These are phyloP conservation scores for Lithophane semibrunnea DNA, from an alignment of 2,888 invertebrate species.

Conservation along the genomic window DNA sequence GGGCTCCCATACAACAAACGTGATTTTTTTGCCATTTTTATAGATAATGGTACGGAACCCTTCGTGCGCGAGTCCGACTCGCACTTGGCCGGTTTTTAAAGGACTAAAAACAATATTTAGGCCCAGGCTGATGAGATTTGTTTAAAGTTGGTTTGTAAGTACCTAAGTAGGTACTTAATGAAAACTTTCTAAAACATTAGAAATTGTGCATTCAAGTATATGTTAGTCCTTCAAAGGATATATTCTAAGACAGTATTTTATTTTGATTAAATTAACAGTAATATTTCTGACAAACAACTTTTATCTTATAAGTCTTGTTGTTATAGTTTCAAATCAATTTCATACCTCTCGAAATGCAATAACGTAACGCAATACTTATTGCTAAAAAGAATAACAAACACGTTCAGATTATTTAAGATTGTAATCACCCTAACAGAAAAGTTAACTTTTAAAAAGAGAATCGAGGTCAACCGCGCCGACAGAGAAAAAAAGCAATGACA, in stretches of 20 bases:
- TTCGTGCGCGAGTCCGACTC: too few relatives aligned
- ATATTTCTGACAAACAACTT: neutral
- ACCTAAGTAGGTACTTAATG: neutral
- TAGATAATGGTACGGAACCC: too few relatives aligned
- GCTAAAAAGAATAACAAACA: conserved; percentile 29
- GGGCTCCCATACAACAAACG: too few relatives aligned
- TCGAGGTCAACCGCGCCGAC: conserved; percentile 75
- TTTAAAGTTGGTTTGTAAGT: neutral
- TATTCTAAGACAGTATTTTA: neutral
- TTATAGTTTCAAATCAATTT: conserved; percentile 8
- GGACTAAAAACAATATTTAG: neutral
- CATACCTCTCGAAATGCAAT: neutral
- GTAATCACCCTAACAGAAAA: conserved; percentile 61
- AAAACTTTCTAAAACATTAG: neutral
- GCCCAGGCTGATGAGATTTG: neutral
- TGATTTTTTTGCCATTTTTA: too few relatives aligned
- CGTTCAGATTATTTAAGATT: conserved; percentile 47
- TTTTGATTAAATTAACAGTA: neutral
- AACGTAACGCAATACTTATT: neutral
- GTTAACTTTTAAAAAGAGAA: conserved; percentile 64
- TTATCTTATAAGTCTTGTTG: neutral
- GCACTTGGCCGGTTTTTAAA: too few relatives aligned
- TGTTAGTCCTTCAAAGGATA: too few relatives aligned
- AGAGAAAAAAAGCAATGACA: conserved; percentile 75
- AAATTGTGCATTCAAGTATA: neutral